Percentiles rank a stretch among this genome's conserved stretches.
Conservation (phyloP, 2,797 vertebrate species). For the Rhabdomys pumilio region DNA sequence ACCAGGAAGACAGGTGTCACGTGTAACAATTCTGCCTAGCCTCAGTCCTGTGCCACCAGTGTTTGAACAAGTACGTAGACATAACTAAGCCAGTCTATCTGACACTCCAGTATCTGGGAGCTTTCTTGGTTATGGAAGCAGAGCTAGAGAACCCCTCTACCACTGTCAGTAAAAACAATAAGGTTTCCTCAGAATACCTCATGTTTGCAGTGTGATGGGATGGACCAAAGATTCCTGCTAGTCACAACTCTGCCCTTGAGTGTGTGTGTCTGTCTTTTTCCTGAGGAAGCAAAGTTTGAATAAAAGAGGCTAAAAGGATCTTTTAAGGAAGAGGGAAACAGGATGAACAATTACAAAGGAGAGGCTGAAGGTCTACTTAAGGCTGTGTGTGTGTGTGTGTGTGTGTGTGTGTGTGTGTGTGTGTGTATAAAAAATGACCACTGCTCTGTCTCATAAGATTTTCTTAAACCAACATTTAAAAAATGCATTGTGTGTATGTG, state of each 20-base stretch:
- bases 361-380: neutral
- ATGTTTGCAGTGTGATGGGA: too few species aligned
- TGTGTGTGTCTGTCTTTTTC: neutral
- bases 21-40: neutral
- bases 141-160: neutral
- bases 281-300: neutral
- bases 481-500: neutral
- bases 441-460: neutral
- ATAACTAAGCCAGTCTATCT: neutral
- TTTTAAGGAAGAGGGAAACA: neutral
- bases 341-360: neutral
- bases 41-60: neutral
- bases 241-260: neutral
- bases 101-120: neutral
- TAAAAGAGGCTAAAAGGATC: neutral
- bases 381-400: neutral
- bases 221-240: neutral
- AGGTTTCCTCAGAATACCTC: neutral
- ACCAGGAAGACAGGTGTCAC: neutral
- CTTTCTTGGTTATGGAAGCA: neutral
- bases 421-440: neutral
- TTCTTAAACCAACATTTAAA: constrained; percentile 54
- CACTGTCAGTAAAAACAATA: neutral
- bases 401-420: too few species aligned
- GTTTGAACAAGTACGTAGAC: neutral